phyloP scores from a whole-genome alignment of 2,888 invertebrate genomes.

The Gryllus longicercus region DNA sequence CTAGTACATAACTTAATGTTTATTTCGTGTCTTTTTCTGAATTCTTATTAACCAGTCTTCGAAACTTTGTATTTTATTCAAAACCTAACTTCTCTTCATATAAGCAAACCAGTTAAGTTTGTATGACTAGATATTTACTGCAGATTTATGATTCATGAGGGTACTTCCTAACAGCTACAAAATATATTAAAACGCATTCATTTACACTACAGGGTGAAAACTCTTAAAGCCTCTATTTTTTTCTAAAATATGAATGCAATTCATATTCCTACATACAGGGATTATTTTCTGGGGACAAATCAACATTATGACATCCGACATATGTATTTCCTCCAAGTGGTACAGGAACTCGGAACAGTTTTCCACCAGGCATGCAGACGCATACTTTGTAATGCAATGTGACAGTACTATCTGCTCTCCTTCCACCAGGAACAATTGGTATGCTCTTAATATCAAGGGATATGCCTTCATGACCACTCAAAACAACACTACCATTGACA shows the following conservation, averaged over 20 bases:
- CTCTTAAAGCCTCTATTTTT: too few relatives aligned
- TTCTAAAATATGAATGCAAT: background rate
- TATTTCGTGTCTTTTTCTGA: too few relatives aligned
- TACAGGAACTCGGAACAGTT: slow-evolving; percentile 73
- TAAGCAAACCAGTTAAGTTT: too few relatives aligned
- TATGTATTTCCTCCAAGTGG: slow-evolving; percentile 52
- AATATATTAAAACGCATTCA: too few relatives aligned
- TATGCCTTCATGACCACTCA: slow-evolving; percentile 68
- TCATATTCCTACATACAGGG: slow-evolving; percentile 56
- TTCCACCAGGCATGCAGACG: slow-evolving; percentile 85
- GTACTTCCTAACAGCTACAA: too few relatives aligned
- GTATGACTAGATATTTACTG: too few relatives aligned
- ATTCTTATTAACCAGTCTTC: too few relatives aligned
- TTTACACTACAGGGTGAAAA: too few relatives aligned
- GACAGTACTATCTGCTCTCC: slow-evolving; percentile 47
- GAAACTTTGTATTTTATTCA: too few relatives aligned
- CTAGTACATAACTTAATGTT: too few relatives aligned
- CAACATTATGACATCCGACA: slow-evolving; percentile 62
- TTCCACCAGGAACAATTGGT: slow-evolving; percentile 59
- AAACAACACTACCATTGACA: slow-evolving; percentile 67
- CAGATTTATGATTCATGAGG: too few relatives aligned
- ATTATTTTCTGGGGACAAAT: slow-evolving; percentile 58
- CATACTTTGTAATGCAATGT: slow-evolving; percentile 78
- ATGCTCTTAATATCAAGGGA: slow-evolving; percentile 67
- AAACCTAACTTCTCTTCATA: too few relatives aligned